These are phyloP conservation scores for Bagarius yarrelli DNA, from an alignment of 2,113 vertebrate species.

Conservation along the genomic window DNA sequence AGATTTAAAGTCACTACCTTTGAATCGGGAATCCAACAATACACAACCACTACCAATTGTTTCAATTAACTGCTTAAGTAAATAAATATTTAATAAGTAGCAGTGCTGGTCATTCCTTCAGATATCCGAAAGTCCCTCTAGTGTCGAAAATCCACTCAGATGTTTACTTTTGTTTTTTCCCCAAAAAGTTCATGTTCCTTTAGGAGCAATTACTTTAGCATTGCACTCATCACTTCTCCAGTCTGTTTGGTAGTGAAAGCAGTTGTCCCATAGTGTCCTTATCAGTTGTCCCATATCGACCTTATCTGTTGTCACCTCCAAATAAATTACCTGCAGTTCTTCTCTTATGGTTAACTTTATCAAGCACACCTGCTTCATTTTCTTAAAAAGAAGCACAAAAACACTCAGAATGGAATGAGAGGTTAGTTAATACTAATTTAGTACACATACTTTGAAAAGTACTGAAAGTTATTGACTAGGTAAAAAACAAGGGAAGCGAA, in stretches of 20 bases:
- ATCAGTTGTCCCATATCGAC: neutral
- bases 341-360: too few relatives aligned
- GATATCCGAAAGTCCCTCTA: neutral
- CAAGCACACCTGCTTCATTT: neutral
- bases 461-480: neutral
- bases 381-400: neutral
- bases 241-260: neutral
- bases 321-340: neutral
- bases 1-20: too few relatives aligned
- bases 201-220: neutral
- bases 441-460: neutral
- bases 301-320: slow-evolving; percentile 10
- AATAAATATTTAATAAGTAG: too few relatives aligned
- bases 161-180: neutral
- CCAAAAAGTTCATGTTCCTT: neutral
- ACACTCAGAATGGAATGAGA: neutral
- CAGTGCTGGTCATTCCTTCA: neutral
- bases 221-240: neutral
- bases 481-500: neutral
- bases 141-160: too few relatives aligned
- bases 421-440: slow-evolving; percentile 4
- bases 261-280: neutral
- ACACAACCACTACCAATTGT: too few relatives aligned
- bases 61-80: too few relatives aligned
- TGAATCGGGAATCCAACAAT: too few relatives aligned